Evolutionary conservation across 2,797 vertebrate species (phyloP), one percentile per base, ranked within the genome.

Genomic region (Dendrocincla tyrannina): DNA sequence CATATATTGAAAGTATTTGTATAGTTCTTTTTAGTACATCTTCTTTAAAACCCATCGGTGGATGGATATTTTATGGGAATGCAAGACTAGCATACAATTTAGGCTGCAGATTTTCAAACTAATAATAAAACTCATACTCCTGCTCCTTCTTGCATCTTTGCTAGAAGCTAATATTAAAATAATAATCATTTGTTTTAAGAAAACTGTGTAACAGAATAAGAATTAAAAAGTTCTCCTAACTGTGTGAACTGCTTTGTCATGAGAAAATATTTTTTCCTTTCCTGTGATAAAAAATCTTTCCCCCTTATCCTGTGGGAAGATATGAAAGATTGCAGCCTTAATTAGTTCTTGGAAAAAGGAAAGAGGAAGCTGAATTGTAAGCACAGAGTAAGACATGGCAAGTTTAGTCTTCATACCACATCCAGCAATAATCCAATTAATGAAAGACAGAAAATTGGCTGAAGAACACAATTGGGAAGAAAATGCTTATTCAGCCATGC

Each of bases 371-470:
- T 66, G 37, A 91, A 20, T 53, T 94, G 58, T 25, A 88, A 90
- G 10, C 28, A 70, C 4, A 73, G 66, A 67, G 35, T 73, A 76
- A 81, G 18, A 78, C 4, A 88, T 16, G 24, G 33, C 23, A 84
- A 83, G 30, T 75, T 88, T 64, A 62, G 28, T 47, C 39, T 59
- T 85, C 39, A 42, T 67, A 73, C 19, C 4, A 10, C 47, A 70
- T 83, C 66, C 77, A 96, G 68, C 23, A 63, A 73, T 2, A 74
- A 93, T 58, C 88, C 30, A 92, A 83, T 39, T 63, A 76, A 93
- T 63, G 53, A 78, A 89, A 90, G 46, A 44, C 88, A 88, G 80
- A 94, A 93, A 91, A 80, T 5, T 91, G 84, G 75, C 85, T 70
- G 52, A 88, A 93, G 41, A 94, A 56, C 33, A 73, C 2, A 87